Evolutionary conservation across 1,140 invertebrate genomes (phyloP).

Genomic region (Psix sp.): DNA sequence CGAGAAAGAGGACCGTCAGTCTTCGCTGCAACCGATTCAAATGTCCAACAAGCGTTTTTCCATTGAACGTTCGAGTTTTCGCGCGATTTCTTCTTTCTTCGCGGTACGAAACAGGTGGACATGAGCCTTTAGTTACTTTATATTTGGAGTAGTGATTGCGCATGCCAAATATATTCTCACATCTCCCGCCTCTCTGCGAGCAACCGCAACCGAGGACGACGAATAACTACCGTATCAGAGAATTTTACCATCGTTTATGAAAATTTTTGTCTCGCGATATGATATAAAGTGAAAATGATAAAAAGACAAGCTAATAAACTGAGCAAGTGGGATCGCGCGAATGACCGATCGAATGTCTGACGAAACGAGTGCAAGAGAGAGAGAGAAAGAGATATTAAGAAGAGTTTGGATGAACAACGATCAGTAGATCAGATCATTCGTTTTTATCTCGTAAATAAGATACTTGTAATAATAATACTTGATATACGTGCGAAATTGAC

Average conservation of each 20-base stretch:
- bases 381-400: too few species aligned
- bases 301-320: too few species aligned
- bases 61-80: neutral
- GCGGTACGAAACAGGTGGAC: constrained; percentile 71
- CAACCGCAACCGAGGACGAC: constrained; percentile 73
- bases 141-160: constrained; percentile 78
- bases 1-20: constrained; percentile 43
- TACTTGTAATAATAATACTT: constrained; percentile 61
- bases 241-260: constrained; percentile 61
- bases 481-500: constrained; percentile 73
- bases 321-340: too few species aligned
- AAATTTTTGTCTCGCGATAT: constrained; percentile 62
- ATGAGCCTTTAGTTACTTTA: constrained; percentile 76
- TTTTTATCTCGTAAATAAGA: constrained; percentile 58
- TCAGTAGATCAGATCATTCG: constrained; percentile 35
- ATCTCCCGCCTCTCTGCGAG: constrained; percentile 76
- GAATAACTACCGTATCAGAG: constrained; percentile 71
- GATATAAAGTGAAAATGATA: constrained; percentile 42
- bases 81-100: constrained; percentile 51
- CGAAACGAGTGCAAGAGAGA: too few species aligned
- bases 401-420: constrained; percentile 9
- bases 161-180: constrained; percentile 77
- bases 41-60: neutral
- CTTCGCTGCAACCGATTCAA: too few species aligned
- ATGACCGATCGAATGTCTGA: too few species aligned